phyloP scores from a whole-genome alignment of 2,113 vertebrate genomes.

The Riparia riparia region DNA sequence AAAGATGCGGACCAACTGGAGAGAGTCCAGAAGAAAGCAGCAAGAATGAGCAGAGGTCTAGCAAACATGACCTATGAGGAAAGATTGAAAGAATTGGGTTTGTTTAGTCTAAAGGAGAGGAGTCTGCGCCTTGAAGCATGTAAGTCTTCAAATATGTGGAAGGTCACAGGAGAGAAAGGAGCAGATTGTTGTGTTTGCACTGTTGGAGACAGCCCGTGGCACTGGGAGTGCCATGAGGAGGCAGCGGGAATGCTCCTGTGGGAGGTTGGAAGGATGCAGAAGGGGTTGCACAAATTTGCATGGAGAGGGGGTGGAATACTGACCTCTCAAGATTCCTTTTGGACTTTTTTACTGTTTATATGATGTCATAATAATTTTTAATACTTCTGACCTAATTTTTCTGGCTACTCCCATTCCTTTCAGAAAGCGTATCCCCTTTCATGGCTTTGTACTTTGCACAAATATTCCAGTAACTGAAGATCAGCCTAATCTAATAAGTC shows the following conservation, averaged over 20 bases:
- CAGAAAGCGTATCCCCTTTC: neutral
- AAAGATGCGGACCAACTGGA: conserved; percentile 31
- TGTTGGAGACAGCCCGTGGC: neutral
- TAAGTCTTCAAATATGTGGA: conserved; percentile 22
- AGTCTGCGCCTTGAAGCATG: conserved; percentile 24
- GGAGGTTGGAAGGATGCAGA: neutral
- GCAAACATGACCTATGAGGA: conserved; percentile 70
- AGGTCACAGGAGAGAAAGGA: neutral
- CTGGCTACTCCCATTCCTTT: neutral
- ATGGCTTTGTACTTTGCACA: neutral
- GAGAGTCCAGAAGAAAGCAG: conserved; percentile 52
- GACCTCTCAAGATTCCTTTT: neutral
- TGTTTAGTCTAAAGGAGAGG: conserved; percentile 66
- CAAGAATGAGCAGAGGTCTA: conserved; percentile 60
- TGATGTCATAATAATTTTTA: neutral
- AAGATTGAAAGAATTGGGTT: conserved; percentile 50
- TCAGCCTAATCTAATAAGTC: neutral
- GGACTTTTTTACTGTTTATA: neutral
- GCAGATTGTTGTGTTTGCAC: neutral
- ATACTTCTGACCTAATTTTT: neutral
- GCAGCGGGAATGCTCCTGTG: rapidly evolving
- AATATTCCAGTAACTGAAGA: neutral
- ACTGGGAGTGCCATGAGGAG: neutral
- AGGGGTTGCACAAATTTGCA: neutral
- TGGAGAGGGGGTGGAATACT: neutral